Conservation (phyloP, 2,888 invertebrate species). For the Ctena decussata region DNA sequence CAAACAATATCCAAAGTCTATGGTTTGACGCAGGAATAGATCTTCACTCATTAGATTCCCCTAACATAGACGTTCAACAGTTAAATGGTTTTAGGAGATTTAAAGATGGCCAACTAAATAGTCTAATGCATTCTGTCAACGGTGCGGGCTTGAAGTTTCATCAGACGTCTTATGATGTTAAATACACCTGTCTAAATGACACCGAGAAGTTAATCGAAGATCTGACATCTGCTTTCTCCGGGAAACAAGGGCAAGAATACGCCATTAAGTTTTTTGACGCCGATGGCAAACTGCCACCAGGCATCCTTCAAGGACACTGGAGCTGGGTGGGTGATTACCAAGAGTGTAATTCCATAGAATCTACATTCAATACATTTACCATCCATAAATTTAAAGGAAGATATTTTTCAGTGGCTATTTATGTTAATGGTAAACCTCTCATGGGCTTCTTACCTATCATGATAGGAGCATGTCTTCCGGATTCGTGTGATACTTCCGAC, state of each 20-base stretch:
- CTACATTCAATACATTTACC: constrained; percentile 8
- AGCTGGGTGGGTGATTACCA: constrained; percentile 48
- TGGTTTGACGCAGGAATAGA: not conserved
- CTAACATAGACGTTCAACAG: not conserved
- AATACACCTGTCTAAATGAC: constrained; percentile 39
- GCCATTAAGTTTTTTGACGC: constrained; percentile 42
- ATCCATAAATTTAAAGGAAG: constrained; percentile 26
- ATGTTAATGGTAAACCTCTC: not conserved
- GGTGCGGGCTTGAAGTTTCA: not conserved
- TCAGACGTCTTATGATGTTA: not conserved
- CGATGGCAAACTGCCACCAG: constrained; percentile 36
- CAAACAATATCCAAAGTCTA: not conserved
- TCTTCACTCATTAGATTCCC: not conserved
- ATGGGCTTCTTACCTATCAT: not conserved
- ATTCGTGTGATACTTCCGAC: constrained; percentile 34
- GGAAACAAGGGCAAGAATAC: not conserved
- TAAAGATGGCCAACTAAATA: not conserved
- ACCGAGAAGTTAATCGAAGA: constrained; percentile 28
- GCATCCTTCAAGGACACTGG: constrained; percentile 34
- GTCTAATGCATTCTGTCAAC: not conserved
- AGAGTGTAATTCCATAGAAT: constrained; percentile 35
- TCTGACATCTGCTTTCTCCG: not conserved
- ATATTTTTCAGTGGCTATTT: constrained; percentile 37
- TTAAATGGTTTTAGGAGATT: not conserved
- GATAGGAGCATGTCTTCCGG: constrained; percentile 49